Evolutionary conservation across 1,140 invertebrate genomes (phyloP).

Genomic region (Megalonaias nervosa): DNA sequence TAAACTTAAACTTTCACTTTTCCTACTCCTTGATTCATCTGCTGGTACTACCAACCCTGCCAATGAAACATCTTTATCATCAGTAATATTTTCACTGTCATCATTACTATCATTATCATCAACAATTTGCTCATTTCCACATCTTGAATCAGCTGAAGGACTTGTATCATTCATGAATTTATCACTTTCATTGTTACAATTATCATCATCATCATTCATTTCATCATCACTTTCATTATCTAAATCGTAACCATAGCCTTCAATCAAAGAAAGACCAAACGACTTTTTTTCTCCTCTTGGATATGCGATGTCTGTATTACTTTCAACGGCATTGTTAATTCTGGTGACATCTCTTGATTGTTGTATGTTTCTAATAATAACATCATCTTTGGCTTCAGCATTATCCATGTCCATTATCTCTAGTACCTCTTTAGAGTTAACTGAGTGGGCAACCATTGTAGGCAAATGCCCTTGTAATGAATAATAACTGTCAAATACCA

Average conservation of each 20-base stretch:
- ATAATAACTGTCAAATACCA: neutral
- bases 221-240: conserved; percentile 18
- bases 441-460: neutral
- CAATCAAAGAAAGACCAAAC: neutral
- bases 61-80: neutral
- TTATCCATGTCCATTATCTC: neutral
- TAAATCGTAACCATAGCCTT: conserved; percentile 8
- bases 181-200: neutral
- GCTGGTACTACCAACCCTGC: neutral
- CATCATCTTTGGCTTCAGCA: neutral
- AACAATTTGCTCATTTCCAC: neutral
- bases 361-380: neutral
- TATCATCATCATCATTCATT: neutral
- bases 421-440: neutral
- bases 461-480: neutral
- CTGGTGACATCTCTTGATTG: neutral
- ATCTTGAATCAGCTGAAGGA: neutral
- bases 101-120: neutral
- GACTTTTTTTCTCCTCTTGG: neutral
- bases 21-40: neutral
- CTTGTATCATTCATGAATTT: neutral
- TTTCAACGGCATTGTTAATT: neutral
- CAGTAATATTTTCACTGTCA: neutral
- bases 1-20: neutral
- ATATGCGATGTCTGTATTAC: neutral